phyloP scores from a whole-genome alignment of 2,797 vertebrate species.

The Champsocephalus gunnari region DNA sequence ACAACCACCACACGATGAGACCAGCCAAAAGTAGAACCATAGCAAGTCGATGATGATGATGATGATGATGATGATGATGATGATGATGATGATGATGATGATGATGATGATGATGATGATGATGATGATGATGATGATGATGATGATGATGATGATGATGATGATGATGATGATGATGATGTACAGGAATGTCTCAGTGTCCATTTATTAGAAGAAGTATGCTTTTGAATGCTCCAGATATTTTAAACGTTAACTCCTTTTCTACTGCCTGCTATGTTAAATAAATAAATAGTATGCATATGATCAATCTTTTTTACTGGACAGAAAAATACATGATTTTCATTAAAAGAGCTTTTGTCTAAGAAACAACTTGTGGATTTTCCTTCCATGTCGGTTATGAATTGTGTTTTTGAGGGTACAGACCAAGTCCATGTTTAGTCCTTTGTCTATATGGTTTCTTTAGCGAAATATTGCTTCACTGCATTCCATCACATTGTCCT shows the following conservation, averaged over 20 bases:
- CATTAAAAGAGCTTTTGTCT: conserved; percentile 77
- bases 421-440: no score
- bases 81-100: no score
- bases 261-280: conserved; percentile 83
- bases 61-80: conserved; percentile 5
- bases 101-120: no score
- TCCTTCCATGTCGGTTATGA: conserved; percentile 10
- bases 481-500: no score
- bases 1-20: conserved; percentile 37
- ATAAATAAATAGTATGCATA: conserved; percentile 82
- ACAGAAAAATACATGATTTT: conserved; percentile 67
- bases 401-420: no score
- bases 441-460: no score
- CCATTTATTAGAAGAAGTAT: conserved; percentile 69
- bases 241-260: conserved; percentile 81
- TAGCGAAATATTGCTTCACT: no score
- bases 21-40: conserved; percentile 62
- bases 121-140: no score
- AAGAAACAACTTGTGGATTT: conserved; percentile 52
- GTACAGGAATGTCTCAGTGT: conserved; percentile 71
- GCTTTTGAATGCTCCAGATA: conserved; percentile 80
- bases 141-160: no score
- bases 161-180: neutral
- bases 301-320: conserved; percentile 72
- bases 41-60: conserved; percentile 42